Conservation (phyloP, 1,140 invertebrate species). For the Dreissena polymorpha region DNA sequence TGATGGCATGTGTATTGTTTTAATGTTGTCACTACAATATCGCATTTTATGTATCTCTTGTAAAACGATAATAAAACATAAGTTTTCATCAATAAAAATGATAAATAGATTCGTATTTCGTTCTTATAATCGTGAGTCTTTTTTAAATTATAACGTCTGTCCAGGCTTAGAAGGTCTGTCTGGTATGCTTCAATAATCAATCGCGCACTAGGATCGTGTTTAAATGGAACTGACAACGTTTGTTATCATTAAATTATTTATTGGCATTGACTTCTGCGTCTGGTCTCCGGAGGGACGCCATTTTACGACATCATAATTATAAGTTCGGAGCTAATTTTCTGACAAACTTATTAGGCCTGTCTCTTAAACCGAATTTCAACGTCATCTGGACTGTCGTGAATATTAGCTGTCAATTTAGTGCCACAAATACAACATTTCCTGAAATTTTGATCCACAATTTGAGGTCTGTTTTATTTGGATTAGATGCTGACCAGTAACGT, state of each 20-base stretch:
- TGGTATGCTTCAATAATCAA: too few species aligned
- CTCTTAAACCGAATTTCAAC: conserved; percentile 45
- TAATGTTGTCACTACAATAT: too few species aligned
- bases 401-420: conserved; percentile 45
- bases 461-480: not conserved
- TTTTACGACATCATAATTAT: conserved; percentile 46
- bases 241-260: conserved; percentile 55
- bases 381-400: conserved; percentile 20
- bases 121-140: too few species aligned
- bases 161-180: too few species aligned
- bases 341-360: conserved; percentile 47
- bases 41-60: too few species aligned
- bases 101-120: too few species aligned
- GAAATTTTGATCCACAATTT: not conserved
- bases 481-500: not conserved
- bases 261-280: conserved; percentile 44
- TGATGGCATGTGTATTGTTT: too few species aligned
- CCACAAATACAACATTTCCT: not conserved
- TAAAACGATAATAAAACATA: too few species aligned
- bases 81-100: too few species aligned
- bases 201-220: too few species aligned
- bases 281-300: conserved; percentile 40
- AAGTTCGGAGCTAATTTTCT: conserved; percentile 30
- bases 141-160: too few species aligned
- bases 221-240: conserved; percentile 31